Conservation (phyloP, 2,888 invertebrate genomes). For the Noctua fimbriata region DNA sequence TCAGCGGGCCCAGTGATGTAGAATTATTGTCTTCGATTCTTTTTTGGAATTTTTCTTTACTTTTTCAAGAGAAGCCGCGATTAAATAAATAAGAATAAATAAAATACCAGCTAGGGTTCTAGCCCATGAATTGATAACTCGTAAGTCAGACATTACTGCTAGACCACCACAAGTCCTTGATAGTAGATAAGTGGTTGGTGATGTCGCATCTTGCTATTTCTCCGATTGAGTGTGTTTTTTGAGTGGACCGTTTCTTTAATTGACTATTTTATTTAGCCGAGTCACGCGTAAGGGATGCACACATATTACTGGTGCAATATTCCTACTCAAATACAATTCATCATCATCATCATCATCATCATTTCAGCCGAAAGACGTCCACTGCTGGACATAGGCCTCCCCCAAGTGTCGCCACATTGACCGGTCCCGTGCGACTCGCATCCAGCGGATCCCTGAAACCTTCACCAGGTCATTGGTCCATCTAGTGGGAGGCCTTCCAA, state of each 20-base stretch:
- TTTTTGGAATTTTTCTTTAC: no score
- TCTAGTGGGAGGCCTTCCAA: no score
- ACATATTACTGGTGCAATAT: background rate
- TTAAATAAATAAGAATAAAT: background rate
- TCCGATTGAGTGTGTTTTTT: background rate
- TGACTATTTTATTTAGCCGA: background rate
- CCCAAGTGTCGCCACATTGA: no score
- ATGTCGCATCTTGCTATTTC: background rate
- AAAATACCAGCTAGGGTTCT: background rate
- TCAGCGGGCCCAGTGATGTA: background rate
- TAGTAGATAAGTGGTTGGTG: background rate
- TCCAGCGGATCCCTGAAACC: no score
- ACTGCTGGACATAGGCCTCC: no score
- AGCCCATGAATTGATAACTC: no score
- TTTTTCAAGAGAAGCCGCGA: background rate
- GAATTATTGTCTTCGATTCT: background rate
- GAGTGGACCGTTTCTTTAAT: background rate
- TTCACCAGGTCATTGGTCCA: no score
- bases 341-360: no score
- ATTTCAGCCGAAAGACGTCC: no score
- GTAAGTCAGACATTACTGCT: background rate
- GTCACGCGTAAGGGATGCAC: background rate
- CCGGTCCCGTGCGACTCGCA: no score
- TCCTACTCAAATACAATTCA: no score
- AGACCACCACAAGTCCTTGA: background rate